These are phyloP conservation scores for Tachina lurida DNA, from an alignment of 2,888 invertebrate genomes.

Conservation along the genomic window DNA sequence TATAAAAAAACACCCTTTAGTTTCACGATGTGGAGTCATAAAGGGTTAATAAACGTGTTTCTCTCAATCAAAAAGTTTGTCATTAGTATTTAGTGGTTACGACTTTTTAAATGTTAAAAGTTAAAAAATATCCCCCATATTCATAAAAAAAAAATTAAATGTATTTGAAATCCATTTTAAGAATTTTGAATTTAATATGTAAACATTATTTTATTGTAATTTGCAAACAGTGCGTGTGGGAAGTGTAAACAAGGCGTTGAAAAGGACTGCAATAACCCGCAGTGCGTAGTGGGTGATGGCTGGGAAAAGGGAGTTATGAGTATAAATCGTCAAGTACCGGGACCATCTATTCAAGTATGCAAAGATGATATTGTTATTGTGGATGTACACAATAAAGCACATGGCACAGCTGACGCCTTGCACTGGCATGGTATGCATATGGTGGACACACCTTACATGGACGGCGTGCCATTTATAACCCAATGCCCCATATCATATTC, in stretches of 20 bases:
- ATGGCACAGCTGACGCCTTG: constrained; percentile 90
- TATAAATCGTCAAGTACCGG: constrained; percentile 84
- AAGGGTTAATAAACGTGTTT: too few species aligned
- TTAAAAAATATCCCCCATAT: too few species aligned
- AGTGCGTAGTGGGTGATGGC: constrained; percentile 84
- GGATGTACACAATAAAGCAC: constrained; percentile 89
- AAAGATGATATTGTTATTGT: constrained; percentile 90
- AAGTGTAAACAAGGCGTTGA: constrained; percentile 80
- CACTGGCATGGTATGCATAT: constrained; percentile 96
- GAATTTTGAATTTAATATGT: too few species aligned
- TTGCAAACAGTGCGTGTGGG: constrained; percentile 82
- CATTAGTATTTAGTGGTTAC: too few species aligned
- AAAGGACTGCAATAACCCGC: constrained; percentile 82
- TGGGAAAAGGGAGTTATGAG: constrained; percentile 77
- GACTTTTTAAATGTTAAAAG: too few species aligned
- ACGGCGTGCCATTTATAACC: constrained; percentile 87
- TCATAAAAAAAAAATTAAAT: too few species aligned
- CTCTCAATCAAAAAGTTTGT: too few species aligned
- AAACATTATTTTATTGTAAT: too few species aligned
- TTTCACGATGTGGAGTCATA: too few species aligned
- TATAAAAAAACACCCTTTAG: too few species aligned
- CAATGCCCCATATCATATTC: constrained; percentile 91
- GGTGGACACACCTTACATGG: constrained; percentile 90
- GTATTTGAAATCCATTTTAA: too few species aligned
- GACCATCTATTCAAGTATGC: constrained; percentile 87